Conservation (phyloP, 2,888 invertebrate genomes). For the Caenorhabditis virilis region DNA sequence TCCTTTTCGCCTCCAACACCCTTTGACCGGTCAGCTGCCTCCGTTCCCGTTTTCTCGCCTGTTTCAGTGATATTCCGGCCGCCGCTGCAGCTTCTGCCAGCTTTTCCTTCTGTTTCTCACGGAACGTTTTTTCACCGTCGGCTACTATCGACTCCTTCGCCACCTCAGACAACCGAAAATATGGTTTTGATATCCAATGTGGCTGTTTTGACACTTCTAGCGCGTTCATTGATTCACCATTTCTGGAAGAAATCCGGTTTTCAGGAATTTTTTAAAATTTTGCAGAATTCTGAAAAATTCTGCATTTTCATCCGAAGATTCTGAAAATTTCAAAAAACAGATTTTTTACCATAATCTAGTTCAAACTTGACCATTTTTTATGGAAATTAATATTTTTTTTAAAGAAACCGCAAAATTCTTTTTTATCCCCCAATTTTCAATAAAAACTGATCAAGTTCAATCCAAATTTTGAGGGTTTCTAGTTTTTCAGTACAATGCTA, state of each 20-base stretch:
- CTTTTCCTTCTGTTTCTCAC: slow-evolving; percentile 41
- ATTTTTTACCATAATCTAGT: too few relatives aligned
- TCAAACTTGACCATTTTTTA: too few relatives aligned
- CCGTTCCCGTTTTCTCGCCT: slow-evolving; percentile 44
- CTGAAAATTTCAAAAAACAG: too few relatives aligned
- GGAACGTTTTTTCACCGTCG: slow-evolving; percentile 43
- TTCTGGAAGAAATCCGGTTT: slow-evolving; percentile 16
- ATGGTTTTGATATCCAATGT: slow-evolving; percentile 66
- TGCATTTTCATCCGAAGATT: too few relatives aligned
- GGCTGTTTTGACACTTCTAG: slow-evolving; percentile 53
- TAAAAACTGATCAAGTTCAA: too few relatives aligned
- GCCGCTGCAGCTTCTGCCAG: slow-evolving; percentile 35
- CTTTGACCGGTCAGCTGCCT: slow-evolving; percentile 29
- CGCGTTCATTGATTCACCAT: slow-evolving; percentile 29
- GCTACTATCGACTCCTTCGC: slow-evolving; percentile 35
- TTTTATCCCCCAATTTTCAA: too few relatives aligned
- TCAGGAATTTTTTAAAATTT: too few relatives aligned
- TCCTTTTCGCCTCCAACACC: slow-evolving; percentile 24
- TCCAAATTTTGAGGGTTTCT: too few relatives aligned
- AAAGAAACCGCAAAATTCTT: too few relatives aligned
- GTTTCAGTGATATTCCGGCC: slow-evolving; percentile 45
- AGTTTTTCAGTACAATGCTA: too few relatives aligned
- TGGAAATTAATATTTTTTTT: too few relatives aligned
- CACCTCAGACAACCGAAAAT: slow-evolving; percentile 59
- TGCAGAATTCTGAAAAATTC: too few relatives aligned